Conservation (phyloP, 2,888 invertebrate genomes). For the Eilema griseolum region DNA sequence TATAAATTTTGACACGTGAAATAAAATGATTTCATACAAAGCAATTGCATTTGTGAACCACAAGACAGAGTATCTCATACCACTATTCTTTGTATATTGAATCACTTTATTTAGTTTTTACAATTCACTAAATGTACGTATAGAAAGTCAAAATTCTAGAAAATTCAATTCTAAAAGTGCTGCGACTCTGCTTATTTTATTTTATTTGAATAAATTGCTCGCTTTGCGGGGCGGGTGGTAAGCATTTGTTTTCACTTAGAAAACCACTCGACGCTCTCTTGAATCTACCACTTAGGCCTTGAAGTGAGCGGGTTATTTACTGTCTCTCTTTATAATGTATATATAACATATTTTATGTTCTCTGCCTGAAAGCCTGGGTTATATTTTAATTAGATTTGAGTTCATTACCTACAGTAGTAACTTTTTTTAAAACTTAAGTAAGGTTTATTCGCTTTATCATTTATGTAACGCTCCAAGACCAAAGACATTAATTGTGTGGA, state of each 20-base stretch:
- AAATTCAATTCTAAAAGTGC: conserved; percentile 30
- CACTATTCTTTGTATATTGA: too few relatives aligned
- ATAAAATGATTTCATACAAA: too few relatives aligned
- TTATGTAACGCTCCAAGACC: too few relatives aligned
- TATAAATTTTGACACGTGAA: too few relatives aligned
- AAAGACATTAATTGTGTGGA: too few relatives aligned
- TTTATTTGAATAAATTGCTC: conserved; percentile 72
- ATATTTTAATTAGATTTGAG: background rate
- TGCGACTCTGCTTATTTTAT: conserved; percentile 53
- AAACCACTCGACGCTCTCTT: conserved; percentile 60
- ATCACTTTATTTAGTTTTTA: background rate
- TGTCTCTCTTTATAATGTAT: background rate
- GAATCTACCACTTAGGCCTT: conserved; percentile 53
- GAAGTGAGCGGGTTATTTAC: conserved; percentile 33
- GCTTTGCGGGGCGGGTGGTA: conserved; percentile 56
- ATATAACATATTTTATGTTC: background rate
- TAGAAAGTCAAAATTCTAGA: conserved; percentile 34
- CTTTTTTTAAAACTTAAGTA: too few relatives aligned
- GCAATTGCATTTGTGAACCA: too few relatives aligned
- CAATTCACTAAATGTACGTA: background rate
- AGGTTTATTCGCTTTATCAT: too few relatives aligned
- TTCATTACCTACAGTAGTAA: too few relatives aligned
- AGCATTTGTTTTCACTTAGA: conserved; percentile 75
- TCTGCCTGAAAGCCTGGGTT: background rate
- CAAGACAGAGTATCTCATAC: too few relatives aligned